Conservation (phyloP, 2,888 invertebrate genomes). For the Notodonta ziczac region DNA sequence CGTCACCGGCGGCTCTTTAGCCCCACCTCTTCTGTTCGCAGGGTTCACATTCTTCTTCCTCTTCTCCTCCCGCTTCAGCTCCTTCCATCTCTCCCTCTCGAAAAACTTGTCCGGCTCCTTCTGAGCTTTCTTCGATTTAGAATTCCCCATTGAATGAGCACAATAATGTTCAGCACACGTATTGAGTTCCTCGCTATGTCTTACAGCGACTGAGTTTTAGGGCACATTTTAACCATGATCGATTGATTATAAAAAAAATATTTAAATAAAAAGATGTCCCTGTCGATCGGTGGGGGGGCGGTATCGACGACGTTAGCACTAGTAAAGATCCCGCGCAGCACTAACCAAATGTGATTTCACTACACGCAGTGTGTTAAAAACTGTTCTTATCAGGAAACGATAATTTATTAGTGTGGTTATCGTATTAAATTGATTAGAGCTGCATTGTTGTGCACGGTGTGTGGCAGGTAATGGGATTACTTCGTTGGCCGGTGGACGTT, state of each 20-base stretch:
- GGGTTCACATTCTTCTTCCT: conserved; percentile 58
- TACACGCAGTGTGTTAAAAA: conserved; percentile 48
- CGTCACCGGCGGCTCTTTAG: conserved; percentile 54
- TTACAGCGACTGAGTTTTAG: background rate
- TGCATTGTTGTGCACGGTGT: conserved; percentile 53
- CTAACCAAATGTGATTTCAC: conserved; percentile 55
- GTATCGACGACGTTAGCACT: conserved; percentile 33
- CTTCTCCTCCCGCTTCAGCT: conserved; percentile 63
- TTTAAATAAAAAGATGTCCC: background rate
- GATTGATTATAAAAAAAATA: conserved; percentile 2
- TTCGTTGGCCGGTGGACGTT: background rate
- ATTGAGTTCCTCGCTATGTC: background rate
- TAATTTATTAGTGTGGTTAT: conserved; percentile 59
- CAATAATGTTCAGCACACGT: conserved; percentile 9
- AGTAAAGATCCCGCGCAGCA: conserved; percentile 49
- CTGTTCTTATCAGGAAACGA: conserved; percentile 61
- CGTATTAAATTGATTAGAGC: conserved; percentile 49
- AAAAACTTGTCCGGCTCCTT: conserved; percentile 76
- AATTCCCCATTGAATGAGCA: conserved; percentile 68
- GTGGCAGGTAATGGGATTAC: conserved; percentile 15
- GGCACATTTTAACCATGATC: conserved; percentile 34
- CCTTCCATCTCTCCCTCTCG: conserved; percentile 69
- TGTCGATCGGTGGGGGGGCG: background rate
- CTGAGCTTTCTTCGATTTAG: conserved; percentile 67
- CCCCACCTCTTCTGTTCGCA: conserved; percentile 52